Conservation (phyloP, 2,888 invertebrate genomes). For the Melitaea athalia region DNA sequence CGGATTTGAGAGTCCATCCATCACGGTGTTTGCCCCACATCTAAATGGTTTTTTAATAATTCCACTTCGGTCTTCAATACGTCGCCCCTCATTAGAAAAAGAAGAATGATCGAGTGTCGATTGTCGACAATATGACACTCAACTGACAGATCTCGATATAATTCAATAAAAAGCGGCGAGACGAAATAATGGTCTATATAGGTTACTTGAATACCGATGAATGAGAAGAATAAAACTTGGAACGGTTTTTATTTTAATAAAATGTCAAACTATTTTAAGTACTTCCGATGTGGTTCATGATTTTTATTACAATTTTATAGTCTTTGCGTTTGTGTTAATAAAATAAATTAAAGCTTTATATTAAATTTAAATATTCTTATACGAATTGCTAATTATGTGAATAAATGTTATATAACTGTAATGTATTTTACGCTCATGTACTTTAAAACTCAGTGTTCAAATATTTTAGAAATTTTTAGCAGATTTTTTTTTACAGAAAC, state of each 20-base stretch:
- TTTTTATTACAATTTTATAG: no score
- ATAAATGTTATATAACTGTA: neutral
- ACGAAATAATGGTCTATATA: conserved; percentile 30
- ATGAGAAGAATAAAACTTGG: conserved; percentile 13
- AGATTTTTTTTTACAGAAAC: conserved; percentile 14
- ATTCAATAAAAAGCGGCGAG: conserved; percentile 64
- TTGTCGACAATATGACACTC: conserved; percentile 74
- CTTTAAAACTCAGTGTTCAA: neutral
- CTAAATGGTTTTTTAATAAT: conserved; percentile 81
- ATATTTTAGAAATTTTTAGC: neutral
- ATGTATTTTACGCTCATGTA: neutral
- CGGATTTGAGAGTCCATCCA: conserved; percentile 77
- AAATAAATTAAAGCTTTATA: no score
- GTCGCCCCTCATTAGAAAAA: conserved; percentile 65
- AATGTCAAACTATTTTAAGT: neutral
- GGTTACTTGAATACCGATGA: conserved; percentile 28
- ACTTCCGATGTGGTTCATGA: no score
- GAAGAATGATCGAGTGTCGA: conserved; percentile 66
- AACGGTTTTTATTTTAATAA: neutral
- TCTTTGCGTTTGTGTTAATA: no score
- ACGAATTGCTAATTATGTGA: neutral
- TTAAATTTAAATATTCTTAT: no score
- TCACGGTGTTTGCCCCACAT: conserved; percentile 71
- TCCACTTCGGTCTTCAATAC: conserved; percentile 64
- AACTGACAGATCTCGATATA: conserved; percentile 71